Base-by-base conservation (phyloP, 1,140 invertebrate genomes). In the Aradophagus sp. region DNA sequence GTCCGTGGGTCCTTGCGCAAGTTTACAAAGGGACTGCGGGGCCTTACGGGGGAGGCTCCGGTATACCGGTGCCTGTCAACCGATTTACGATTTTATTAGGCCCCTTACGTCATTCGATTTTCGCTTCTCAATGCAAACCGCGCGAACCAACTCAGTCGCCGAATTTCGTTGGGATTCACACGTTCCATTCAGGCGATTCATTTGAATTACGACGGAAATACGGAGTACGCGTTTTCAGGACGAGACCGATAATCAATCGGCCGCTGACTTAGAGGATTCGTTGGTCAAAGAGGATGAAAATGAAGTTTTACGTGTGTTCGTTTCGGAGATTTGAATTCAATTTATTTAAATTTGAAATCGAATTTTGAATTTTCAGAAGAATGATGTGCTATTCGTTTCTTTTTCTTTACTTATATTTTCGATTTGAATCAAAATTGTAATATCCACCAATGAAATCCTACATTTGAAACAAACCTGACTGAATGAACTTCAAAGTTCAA, bases 41-140 rank as follows among this genome's bases (percentile, higher is more conserved):
- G 61, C 41, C 50, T 58, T 78, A 83, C 80, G 82, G 82, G 82
- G 83, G 82, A 84, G 78, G 80, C 71, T 63, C 53, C 42, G 59
- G 59, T 74, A 75, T 77, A 71, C 63, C 63, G 70, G 50, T 74
- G 77, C 76, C 81, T 82, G 77, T 81, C 80, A 79, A 77, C 73
- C 80, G 79, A 84, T 81, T 82, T 84, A 84, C 82, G 77, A 84
- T 85, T 85, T 85, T 85, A 85, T 85, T 84, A 84, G 78, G 77
- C n/a, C 76, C 79, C 78, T 84, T 80, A 73, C 80, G 67, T 84
- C 80, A 81, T 80, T 83, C 80, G 80, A 84, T 84, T 84, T 78
- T n/a, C n/a, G n/a, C 78, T 66, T 59, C 77, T 73, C 52, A 45
- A 68, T 63, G 59, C 52, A 73, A 58, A 50, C 36, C 20, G 32